Base-by-base conservation (phyloP, 2,888 invertebrate genomes). In the Balanococcus diminutus region DNA sequence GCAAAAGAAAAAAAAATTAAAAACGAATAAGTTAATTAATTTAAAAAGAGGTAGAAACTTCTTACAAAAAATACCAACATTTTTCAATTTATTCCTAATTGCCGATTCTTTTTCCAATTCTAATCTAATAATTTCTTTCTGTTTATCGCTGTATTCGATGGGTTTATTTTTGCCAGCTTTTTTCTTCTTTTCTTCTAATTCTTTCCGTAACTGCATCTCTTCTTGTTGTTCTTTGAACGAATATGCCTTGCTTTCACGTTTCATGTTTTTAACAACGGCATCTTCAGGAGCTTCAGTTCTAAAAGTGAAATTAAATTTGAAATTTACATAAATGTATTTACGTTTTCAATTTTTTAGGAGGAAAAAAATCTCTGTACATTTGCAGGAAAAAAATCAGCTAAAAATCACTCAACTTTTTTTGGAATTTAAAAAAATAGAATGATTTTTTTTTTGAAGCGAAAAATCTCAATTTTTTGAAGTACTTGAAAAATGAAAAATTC, bases 191-290 rank as follows among this genome's bases (percentile, higher is more conserved):
- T 97, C 97, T 88, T 98, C 98, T 25, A 98, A 91, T 91, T 98
- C 98, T 87, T 96, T 93, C n/a, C 96, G 92, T 85, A 98, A 91
- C 89, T 98, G 96, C 88, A 97, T 90, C 90, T 99, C 99, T 89
- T 98, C 98, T 89, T 97, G 92, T 90, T 99, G 99, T 87, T 99
- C 99, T 89, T 97, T 96, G 90, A 96, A 98, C 87, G 97, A 97
- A 90, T 99, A 99, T 1, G 95, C 96, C 91, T 98, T 98, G 90
- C 97, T 98, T 90, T 99, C 99, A 19, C 98, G 92, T 90, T 96
- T 97, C 90, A 98, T 92, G 89, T 98, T 98, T 92, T 93, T 93
- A 82, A 90, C 90, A 87, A 9, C 31, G n/a, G 19, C 19, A 36
- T 87, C 51, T 39, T 82, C 81, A 11, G 67, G 22, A 9, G 46